Evolutionary conservation across 2,797 vertebrate genomes (phyloP), one percentile per base, ranked within the genome.

Genomic region (Ceyx erithaca): DNA sequence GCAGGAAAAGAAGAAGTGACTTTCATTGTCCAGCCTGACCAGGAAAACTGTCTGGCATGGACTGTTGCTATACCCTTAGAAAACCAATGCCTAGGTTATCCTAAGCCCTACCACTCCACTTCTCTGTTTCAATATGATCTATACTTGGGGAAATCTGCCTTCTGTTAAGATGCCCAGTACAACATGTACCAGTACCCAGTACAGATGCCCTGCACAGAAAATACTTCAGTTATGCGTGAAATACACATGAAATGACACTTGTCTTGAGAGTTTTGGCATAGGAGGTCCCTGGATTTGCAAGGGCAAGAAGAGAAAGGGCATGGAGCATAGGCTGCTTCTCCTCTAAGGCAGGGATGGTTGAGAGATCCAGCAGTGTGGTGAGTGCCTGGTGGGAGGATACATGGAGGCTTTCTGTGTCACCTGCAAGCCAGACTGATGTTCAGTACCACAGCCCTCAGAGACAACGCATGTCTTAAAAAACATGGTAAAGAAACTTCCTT

Each of bases 61-160:
- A 4, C 16, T 25, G 2, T 5, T 10, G 35, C 28, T 71, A 2
- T 25, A 41, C 5, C 12, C 4, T 5, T 2, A 46, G 22, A 23
- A 69, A 4, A 37, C 7, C 2, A 1, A 23, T 7, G 19, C 4
- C 78, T 15, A 8, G 6, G 28, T 28, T 68, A 67, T 55, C 43
- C n/a, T 16, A 67, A 80, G 9, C 4, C 6, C 30, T 51, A 72
- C 14, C 37, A 41, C 22, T 49, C 22, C 18, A n/a, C 18, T 79
- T 19, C 58, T 46, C 25, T 33, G 7, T 15, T 26, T 59, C 48
- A 9, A 9, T 9, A 30, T 3, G 2, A 69, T 46, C n/a, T 26
- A 6, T 4, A 12, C 26, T 54, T 19, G 7, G 43, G 37, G 46
- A 51, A 68, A 79, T 71, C 35, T 81, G 33, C 37, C 49, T 89